Percentiles rank a stretch among this genome's conserved stretches.
Conservation (phyloP, 2,797 vertebrate genomes). For the Hydrocynus forskahlii region DNA sequence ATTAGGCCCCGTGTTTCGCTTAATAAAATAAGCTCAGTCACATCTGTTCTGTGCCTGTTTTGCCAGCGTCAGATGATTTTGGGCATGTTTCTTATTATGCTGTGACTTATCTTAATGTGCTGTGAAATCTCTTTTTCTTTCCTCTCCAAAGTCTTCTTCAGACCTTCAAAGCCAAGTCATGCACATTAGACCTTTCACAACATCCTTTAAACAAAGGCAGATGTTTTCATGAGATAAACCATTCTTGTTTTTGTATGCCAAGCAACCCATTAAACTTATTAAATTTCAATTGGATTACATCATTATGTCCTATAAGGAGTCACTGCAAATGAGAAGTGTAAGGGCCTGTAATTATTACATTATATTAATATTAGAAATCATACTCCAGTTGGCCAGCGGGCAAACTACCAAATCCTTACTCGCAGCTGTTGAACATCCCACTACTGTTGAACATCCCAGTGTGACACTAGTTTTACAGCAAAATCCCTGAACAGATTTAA, state of each 20-base stretch:
- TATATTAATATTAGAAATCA: neutral
- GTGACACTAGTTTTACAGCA: neutral
- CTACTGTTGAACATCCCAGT: neutral
- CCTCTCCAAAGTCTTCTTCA: neutral
- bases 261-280: neutral
- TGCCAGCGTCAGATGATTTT: neutral
- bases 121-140: constrained; percentile 31
- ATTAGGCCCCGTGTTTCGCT: constrained; percentile 28
- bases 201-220: constrained; percentile 8
- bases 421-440: neutral
- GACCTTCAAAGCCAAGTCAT: constrained; percentile 10
- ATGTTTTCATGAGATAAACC: constrained; percentile 19
- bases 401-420: neutral
- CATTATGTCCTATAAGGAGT: neutral
- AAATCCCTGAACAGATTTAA: neutral
- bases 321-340: neutral
- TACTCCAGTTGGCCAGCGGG: neutral
- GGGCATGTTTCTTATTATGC: constrained; percentile 32
- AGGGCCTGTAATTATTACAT: neutral
- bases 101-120: constrained; percentile 32
- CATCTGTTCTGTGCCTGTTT: neutral
- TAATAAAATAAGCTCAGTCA: constrained; percentile 18
- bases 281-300: neutral
- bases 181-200: constrained; percentile 14
- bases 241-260: neutral